Conservation (phyloP, 2,888 invertebrate genomes). For the Drosophila kambysellisi region DNA sequence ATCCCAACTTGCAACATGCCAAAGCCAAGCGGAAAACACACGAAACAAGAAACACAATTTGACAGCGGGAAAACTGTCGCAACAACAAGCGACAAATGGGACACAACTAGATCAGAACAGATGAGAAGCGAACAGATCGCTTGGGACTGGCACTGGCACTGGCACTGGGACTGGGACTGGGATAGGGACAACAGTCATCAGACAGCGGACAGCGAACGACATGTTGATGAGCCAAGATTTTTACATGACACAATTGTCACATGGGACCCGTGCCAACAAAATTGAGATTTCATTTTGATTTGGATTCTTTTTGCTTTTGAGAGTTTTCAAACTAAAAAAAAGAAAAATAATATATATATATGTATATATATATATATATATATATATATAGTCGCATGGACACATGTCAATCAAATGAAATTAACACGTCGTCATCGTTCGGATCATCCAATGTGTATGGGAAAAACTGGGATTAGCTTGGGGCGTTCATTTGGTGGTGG, state of each 20-base stretch:
- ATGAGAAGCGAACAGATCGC: background rate
- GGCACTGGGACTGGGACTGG: background rate
- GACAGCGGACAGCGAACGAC: slow-evolving; percentile 2
- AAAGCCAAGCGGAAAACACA: background rate
- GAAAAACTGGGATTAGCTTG: slow-evolving; percentile 55
- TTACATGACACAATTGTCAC: slow-evolving; percentile 39
- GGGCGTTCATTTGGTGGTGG: slow-evolving; percentile 48
- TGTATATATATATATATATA: background rate
- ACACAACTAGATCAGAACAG: slow-evolving; percentile 39
- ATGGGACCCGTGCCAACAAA: slow-evolving; percentile 30
- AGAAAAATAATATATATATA: background rate
- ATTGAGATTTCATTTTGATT: slow-evolving; percentile 12
- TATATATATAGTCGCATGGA: slow-evolving; percentile 28
- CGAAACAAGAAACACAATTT: background rate
- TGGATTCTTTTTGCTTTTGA: slow-evolving; percentile 7
- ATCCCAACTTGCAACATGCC: slow-evolving; percentile 27
- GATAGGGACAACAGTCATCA: background rate
- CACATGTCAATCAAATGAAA: slow-evolving; percentile 79
- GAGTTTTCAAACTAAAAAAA: slow-evolving; percentile 23
- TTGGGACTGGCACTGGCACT: background rate
- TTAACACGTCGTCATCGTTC: slow-evolving; percentile 69
- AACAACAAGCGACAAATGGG: slow-evolving; percentile 32
- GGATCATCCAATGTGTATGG: slow-evolving; percentile 16
- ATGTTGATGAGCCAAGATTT: slow-evolving; percentile 34
- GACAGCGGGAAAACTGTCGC: slow-evolving; percentile 27